Base-by-base conservation (phyloP, 1,140 invertebrate genomes). In the Heterodera carotae region DNA sequence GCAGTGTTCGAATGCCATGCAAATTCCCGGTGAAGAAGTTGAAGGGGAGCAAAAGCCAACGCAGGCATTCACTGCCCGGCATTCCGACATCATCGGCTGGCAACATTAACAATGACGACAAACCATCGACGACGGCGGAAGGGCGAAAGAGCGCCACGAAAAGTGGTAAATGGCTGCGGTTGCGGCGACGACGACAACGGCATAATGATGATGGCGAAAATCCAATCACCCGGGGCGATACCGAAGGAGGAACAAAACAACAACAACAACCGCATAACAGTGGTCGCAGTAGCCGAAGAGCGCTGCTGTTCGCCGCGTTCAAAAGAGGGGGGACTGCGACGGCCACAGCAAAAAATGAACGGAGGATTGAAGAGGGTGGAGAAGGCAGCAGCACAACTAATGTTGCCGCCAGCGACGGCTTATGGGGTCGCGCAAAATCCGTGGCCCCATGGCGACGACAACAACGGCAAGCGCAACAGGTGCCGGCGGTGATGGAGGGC, bases 1-100 rank as follows among this genome's bases (percentile, higher is more conserved):
- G 22, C 15, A 22, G 48, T 56, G 39, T 74, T n/a, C 59, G 72
- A 62, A 74, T 74, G 72, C 72, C 72, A 25, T 74, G 72, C 64
- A 74, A 74, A 74, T 39, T 74, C 27, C 59, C 72, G 34, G 53
- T 74, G 34, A 74, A 74, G 56, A 31, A 60, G 33, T 22, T n/a
- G 36, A 27, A 73, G 36, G n/a, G n/a, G 1, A 69, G 53, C 10
- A 39, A 36, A 69, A 69, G 68, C 39, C 39, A 31, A 39, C 27
- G 64, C 10, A 25, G 64, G 34, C 36, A 59, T 34, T 74, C 72
- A 2, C 25, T 74, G n/a, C 72, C 25, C 27, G 72, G 33, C 59
- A 74, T 62, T 12, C 33, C 62, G 8, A 12, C 33, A 31, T 18
- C n/a, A 27, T 12, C 18, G n/a, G 60, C 29, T 7, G 18, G 18